Conservation (phyloP, 92 coral and sea anemone genomes). For the Metridium senile region DNA sequence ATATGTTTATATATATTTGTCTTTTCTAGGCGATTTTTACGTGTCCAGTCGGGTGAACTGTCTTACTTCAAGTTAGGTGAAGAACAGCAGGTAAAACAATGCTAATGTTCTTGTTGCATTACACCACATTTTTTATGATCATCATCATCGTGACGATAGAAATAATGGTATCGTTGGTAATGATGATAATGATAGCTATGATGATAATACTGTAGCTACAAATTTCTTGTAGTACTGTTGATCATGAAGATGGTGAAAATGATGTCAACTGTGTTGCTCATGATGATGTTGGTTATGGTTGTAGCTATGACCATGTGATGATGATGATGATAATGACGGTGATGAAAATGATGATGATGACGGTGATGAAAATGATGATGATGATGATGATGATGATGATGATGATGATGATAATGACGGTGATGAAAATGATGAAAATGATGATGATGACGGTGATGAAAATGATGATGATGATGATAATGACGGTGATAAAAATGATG, state of each 20-base stretch:
- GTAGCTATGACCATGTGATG: background rate
- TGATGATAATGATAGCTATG: background rate
- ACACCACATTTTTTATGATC: too few relatives aligned
- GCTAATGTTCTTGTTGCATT: background rate
- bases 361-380: background rate
- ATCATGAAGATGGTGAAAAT: background rate
- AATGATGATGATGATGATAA: background rate
- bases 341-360: background rate
- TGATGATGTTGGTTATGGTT: background rate
- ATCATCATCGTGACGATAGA: too few relatives aligned
- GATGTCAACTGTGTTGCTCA: background rate
- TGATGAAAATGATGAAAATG: background rate
- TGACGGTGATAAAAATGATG: background rate
- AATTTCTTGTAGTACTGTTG: background rate
- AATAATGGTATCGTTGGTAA: too few relatives aligned
- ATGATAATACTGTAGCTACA: background rate
- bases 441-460: background rate
- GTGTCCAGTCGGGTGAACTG: slow-evolving; percentile 87
- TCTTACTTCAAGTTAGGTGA: slow-evolving; percentile 92
- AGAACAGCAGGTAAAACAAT: slow-evolving; percentile 88
- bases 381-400: background rate
- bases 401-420: background rate
- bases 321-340: background rate
- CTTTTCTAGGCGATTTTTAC: slow-evolving; percentile 82
- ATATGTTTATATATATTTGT: too few relatives aligned